Evolutionary conservation across 2,113 vertebrate species (phyloP), one percentile per base, ranked within the genome.

Genomic region (Malaclemys terrapin): DNA sequence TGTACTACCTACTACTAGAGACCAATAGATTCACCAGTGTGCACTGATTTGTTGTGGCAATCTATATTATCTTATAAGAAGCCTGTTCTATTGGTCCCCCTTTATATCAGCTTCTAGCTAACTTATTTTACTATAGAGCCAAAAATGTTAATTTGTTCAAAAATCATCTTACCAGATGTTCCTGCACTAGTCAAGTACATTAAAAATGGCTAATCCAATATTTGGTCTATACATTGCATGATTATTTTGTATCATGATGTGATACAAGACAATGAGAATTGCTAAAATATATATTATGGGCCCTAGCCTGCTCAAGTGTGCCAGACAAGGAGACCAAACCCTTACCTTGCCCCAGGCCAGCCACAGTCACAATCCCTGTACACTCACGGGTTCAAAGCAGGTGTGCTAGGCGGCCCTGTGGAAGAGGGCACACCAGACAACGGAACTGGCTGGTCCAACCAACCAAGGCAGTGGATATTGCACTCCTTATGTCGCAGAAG

Each of bases 401-500:
- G 16, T n/a, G 31, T 31, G 14, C 12, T 13, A 31, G 29, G 29
- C 8, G 31, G 3, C 31, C 31, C 31, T 10, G 62, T 69, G 62
- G 35, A 69, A 69, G 62, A 69, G 62, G 35, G n/a, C 6, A 4
- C 69, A 47, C 27, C 56, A 85, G n/a, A 27, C 13, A 78, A 17
- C 7, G 59, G 24, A 42, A 69, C 16, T 50, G 29, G 24, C 12
- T 38, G 4, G n/a, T n/a, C 53, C 52, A 88, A 2, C 10, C 42
- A 78, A 47, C n/a, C 16, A 62, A 42, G 20, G 52, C 86, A 75
- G 35, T 1, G 47, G 65, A 5, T 3, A 25, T 4, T 2, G 7
- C 50, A 53, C 7, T 1, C 3, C 17, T 2, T 8, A 22, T 0
- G 2, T 20, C 6, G 17, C 49, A 78, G 84, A 47, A 88, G 0